These are phyloP conservation scores for Teleiodes luculella DNA, from an alignment of 2,888 invertebrate genomes.

Conservation along the genomic window DNA sequence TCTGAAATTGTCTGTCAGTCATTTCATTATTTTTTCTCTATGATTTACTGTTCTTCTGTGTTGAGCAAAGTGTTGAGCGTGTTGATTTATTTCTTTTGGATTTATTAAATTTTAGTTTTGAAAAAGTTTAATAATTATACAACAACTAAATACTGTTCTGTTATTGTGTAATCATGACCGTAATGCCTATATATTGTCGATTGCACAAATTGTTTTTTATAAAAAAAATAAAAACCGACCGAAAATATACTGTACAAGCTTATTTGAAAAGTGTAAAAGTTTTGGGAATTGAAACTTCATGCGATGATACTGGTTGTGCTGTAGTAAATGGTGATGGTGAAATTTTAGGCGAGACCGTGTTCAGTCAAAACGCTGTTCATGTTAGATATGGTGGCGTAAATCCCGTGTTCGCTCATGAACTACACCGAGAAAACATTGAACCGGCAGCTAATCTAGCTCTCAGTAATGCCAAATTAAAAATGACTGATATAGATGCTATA, in stretches of 20 bases:
- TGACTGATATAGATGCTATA: constrained; percentile 88
- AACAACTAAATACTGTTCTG: background rate
- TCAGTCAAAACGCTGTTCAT: constrained; percentile 89
- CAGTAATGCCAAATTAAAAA: constrained; percentile 73
- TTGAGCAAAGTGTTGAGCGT: too few relatives aligned
- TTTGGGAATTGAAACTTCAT: constrained; percentile 97
- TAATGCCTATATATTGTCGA: background rate
- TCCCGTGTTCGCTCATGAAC: constrained; percentile 88
- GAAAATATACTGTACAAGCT: background rate
- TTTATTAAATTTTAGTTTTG: too few relatives aligned
- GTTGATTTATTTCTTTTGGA: too few relatives aligned
- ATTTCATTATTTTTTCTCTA: too few relatives aligned
- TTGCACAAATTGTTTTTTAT: background rate
- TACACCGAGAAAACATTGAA: constrained; percentile 89
- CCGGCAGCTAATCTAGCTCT: constrained; percentile 84
- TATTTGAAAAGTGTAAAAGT: constrained; percentile 49
- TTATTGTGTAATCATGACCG: background rate
- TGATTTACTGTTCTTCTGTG: too few relatives aligned
- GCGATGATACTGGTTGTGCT: constrained; percentile 97
- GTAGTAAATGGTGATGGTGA: constrained; percentile 85
- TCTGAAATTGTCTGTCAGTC: too few relatives aligned
- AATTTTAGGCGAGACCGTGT: constrained; percentile 87
- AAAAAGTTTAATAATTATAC: too few relatives aligned
- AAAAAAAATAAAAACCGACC: background rate
- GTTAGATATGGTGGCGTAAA: constrained; percentile 91